Evolutionary conservation across 2,797 vertebrate species (phyloP), one percentile per base, ranked within the genome.

Genomic region (Calcarius lapponicus): DNA sequence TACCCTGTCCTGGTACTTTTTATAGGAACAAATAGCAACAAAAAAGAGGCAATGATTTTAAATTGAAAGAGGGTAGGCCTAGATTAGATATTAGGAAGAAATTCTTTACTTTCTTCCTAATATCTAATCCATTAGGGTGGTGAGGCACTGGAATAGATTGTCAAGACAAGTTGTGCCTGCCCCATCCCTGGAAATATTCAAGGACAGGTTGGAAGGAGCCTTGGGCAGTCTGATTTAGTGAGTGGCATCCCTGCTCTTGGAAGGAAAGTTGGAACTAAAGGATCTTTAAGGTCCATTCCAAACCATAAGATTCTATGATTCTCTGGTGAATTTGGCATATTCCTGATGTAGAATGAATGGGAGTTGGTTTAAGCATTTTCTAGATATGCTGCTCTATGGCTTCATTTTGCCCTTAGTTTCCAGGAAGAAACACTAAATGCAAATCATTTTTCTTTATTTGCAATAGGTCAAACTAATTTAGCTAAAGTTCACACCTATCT

Each of bases 401-500:
- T 96, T 94, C 40, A 53, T 91, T 96, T 96, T 74, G 92, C 62
- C 67, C 57, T 93, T 90, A 79, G 73, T 85, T 95, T 96, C 95
- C 48, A 51, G 61, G 72, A 93, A 89, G 70, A 75, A 78, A 83
- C 26, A 92, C 80, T 86, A 92, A 71, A 93, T 93, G 86, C 71
- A 97, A 97, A 97, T 95, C 1, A 17, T 92, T 91, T 96, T 88
- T 80, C 83, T 96, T 96, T 95, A 82, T 91, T 90, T 96, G 66
- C 56, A 89, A 58, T 92, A 97, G 90, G 92, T 95, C 92, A 97
- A 90, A 93, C 73, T 80, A 89, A 96, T 95, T 97, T 94, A 93
- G 81, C 65, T 96, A 80, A 97, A 97, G 91, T 90, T 91, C 80
- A 88, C 20, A 75, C 61, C 67, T 79, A 88, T 97, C 88, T 90